These are phyloP conservation scores for Hyperopisus bebe DNA, from an alignment of 2,113 vertebrate species.

Conservation along the genomic window DNA sequence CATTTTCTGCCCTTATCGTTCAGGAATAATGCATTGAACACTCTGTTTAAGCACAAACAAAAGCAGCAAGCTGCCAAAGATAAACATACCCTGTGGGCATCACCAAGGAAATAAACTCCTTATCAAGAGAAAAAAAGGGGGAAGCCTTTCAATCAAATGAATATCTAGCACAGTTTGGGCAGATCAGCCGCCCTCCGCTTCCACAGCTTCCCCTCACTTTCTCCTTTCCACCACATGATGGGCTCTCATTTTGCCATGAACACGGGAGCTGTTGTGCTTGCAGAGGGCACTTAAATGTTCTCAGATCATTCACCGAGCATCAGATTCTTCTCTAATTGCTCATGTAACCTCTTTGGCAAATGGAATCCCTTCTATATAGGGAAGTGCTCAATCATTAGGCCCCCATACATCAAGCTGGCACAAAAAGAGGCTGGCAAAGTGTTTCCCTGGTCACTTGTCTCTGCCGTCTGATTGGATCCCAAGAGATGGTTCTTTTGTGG, in stretches of 20 bases:
- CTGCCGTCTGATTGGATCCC: not conserved
- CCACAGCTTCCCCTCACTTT: not conserved
- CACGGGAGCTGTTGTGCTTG: not conserved
- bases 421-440: not conserved
- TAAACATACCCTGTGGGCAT: constrained; percentile 23
- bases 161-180: not conserved
- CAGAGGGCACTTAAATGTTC: not conserved
- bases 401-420: not conserved
- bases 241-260: not conserved
- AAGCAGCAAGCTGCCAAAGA: constrained; percentile 28
- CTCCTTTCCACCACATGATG: not conserved
- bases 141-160: not conserved
- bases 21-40: constrained; percentile 12
- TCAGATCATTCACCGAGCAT: not conserved
- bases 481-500: not conserved
- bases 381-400: not conserved
- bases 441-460: not conserved
- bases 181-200: not conserved
- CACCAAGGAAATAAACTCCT: constrained; percentile 12
- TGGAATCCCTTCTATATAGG: not conserved
- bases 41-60: constrained; percentile 32
- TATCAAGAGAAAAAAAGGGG: constrained; percentile 6
- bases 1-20: constrained; percentile 30
- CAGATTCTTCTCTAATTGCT: not conserved
- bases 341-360: not conserved